These are phyloP conservation scores for Macrocentrus cingulum DNA, from an alignment of 1,140 invertebrate genomes.

Conservation along the genomic window DNA sequence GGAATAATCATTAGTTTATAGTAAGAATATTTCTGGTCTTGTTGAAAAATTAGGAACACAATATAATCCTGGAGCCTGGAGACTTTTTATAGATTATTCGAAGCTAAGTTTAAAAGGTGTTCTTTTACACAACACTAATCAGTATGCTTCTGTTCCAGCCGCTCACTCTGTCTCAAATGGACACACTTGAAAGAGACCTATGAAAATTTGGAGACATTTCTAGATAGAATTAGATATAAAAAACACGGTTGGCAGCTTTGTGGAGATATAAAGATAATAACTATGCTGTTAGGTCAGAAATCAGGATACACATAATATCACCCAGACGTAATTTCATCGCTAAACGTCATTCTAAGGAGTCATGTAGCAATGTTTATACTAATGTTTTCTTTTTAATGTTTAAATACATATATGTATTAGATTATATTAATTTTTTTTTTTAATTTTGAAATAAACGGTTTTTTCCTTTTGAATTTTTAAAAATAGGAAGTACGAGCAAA, in stretches of 20 bases:
- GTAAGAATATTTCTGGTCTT: constrained; percentile 23
- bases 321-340: no score
- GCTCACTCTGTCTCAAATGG: constrained; percentile 32
- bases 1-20: constrained; percentile 24
- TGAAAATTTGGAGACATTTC: constrained; percentile 22
- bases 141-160: constrained; percentile 32
- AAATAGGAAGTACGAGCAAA: no score
- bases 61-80: constrained; percentile 29
- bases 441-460: no score
- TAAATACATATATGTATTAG: no score
- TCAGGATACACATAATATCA: constrained; percentile 13
- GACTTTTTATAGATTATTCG: constrained; percentile 37
- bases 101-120: constrained; percentile 33
- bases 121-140: constrained; percentile 34
- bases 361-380: no score
- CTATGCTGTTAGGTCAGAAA: neutral
- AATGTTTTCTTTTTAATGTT: no score
- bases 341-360: no score
- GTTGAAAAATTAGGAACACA: constrained; percentile 4
- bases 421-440: no score
- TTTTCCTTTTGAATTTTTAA: no score
- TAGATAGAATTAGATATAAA: constrained; percentile 8
- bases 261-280: constrained; percentile 15
- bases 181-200: constrained; percentile 33
- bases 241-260: constrained; percentile 11